These are phyloP conservation scores for Pentalonia nigronervosa DNA, from an alignment of 1,140 invertebrate species.

Conservation along the genomic window DNA sequence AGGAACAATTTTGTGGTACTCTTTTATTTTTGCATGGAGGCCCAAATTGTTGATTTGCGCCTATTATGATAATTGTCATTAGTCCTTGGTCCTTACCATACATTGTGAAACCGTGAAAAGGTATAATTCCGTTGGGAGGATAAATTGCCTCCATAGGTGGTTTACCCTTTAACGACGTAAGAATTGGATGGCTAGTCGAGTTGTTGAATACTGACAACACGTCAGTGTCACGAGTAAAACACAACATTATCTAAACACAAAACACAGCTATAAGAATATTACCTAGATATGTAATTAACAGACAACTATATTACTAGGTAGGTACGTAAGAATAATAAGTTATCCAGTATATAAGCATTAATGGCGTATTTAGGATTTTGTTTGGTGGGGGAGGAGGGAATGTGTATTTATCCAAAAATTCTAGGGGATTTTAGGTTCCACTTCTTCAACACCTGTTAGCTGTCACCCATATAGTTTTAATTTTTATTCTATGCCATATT, in stretches of 20 bases:
- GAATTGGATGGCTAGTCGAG: slow-evolving; percentile 69
- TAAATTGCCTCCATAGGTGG: slow-evolving; percentile 74
- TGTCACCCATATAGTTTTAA: too few relatives aligned
- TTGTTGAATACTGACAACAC: slow-evolving; percentile 74
- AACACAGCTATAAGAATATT: background rate
- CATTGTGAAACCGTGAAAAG: slow-evolving; percentile 97
- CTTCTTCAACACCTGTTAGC: too few relatives aligned
- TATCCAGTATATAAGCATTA: too few relatives aligned
- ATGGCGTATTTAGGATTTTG: too few relatives aligned
- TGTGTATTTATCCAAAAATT: too few relatives aligned
- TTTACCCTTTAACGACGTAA: slow-evolving; percentile 73
- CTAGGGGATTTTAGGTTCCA: too few relatives aligned
- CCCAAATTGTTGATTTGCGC: too few relatives aligned
- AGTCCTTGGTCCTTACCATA: slow-evolving; percentile 75
- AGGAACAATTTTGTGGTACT: too few relatives aligned
- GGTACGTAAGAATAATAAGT: background rate
- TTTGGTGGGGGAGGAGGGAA: too few relatives aligned
- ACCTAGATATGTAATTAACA: background rate
- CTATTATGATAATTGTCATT: background rate
- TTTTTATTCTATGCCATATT: too few relatives aligned
- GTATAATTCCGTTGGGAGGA: slow-evolving; percentile 93
- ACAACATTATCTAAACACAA: slow-evolving; percentile 79
- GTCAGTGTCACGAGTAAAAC: slow-evolving; percentile 88
- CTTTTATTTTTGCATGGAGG: too few relatives aligned
- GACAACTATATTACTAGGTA: background rate